Evolutionary conservation across 2,888 invertebrate genomes (phyloP).

Genomic region (Erebia epiphron): DNA sequence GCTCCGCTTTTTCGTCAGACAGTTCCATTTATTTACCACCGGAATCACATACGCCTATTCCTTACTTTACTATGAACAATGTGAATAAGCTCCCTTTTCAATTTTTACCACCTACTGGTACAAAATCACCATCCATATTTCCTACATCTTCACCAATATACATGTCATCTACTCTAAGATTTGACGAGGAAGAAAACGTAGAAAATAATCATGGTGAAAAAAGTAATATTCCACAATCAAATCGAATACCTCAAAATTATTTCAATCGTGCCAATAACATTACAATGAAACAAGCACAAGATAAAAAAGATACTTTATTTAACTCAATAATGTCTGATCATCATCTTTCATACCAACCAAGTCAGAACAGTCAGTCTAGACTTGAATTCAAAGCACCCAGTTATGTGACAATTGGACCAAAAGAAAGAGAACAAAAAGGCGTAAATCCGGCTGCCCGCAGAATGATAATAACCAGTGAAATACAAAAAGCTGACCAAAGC

Average conservation of each 20-base stretch:
- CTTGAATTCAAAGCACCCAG: conserved; percentile 29
- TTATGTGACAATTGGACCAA: conserved; percentile 57
- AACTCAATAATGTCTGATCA: conserved; percentile 51
- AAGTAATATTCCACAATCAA: conserved; percentile 44
- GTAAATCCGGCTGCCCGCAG: conserved; percentile 56
- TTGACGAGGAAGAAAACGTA: conserved; percentile 53
- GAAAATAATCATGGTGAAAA: conserved; percentile 55
- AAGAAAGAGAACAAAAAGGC: conserved; percentile 46
- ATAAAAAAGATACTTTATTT: conserved; percentile 56
- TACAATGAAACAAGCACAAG: conserved; percentile 30
- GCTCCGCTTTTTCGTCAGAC: conserved; percentile 59
- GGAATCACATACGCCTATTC: conserved; percentile 64
- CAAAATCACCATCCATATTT: conserved; percentile 62
- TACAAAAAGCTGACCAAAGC: conserved; percentile 54
- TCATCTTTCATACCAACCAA: conserved; percentile 52
- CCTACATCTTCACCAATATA: conserved; percentile 63
- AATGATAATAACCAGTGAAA: conserved; percentile 64
- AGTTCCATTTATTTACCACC: conserved; percentile 69
- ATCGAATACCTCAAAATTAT: conserved; percentile 40
- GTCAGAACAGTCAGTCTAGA: conserved; percentile 35
- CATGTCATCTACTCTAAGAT: conserved; percentile 51
- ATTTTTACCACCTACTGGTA: conserved; percentile 64
- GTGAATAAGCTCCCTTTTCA: conserved; percentile 63
- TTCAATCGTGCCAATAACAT: conserved; percentile 52
- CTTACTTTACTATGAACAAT: conserved; percentile 65